Evolutionary conservation across 1,140 invertebrate genomes (phyloP), one percentile per base, ranked within the genome.

Genomic region (Conus betulinus): DNA sequence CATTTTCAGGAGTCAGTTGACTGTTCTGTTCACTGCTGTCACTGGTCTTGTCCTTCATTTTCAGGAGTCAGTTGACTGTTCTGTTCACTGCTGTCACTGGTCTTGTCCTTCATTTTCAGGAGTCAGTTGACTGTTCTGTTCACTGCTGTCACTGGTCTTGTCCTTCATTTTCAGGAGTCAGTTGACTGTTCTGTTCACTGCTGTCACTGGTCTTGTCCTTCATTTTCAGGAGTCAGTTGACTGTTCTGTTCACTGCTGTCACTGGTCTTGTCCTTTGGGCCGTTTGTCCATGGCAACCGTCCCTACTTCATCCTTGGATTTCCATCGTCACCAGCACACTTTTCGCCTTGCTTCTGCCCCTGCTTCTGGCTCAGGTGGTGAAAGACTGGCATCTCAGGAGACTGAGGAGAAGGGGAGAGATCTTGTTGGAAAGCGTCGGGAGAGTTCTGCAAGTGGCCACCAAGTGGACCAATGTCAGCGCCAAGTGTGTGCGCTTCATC

Each of bases 401-500:
- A 3, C 8, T 25, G 17, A 17, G 51, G 15, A 52, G 39, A 81
- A 53, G 13, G 39, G 39, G 27, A 10, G 79, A 81, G 51, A 51
- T 53, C 67, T 27, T 85, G 53, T 6, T 39, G 57, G 25, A 6
- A 7, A 27, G 25, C 20, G n/a, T 60, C 11, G n/a, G 25, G 0
- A 4, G 3, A 20, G 25, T 67, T 11, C 57, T 67, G 25, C 27
- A 4, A 67, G 83, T 25, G 55, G 83, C 57, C 0, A 39, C 2
- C n/a, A 71, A 27, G 15, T 25, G 79, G 57, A 52, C 25, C 23
- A 17, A 81, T 5, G 67, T 78, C n/a, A 25, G 39, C 20, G 52
- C 67, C 10, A 53, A 83, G 51, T 53, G 55, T 55, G 15, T 88
- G 20, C 67, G 55, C 17, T 84, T 82, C 74, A 84, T 76, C 25